phyloP scores from a whole-genome alignment of 2,113 vertebrate species.

The Phoxinus phoxinus region DNA sequence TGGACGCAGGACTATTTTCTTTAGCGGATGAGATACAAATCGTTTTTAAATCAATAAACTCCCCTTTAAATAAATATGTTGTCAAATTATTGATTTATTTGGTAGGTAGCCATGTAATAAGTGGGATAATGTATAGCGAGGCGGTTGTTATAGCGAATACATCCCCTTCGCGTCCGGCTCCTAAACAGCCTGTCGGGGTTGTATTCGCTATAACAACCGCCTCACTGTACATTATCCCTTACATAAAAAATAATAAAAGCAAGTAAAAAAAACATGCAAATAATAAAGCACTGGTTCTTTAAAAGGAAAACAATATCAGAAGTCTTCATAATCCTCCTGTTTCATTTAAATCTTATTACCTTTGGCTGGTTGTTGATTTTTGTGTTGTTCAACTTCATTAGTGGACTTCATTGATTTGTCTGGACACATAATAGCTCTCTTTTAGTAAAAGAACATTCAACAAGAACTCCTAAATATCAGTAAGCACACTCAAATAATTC shows the following conservation, averaged over 20 bases:
- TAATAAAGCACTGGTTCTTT: background rate
- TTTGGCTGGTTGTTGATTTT: background rate
- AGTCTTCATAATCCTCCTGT: background rate
- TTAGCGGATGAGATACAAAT: too few species aligned
- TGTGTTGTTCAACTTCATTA: background rate
- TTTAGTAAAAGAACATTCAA: background rate
- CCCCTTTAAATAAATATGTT: too few species aligned
- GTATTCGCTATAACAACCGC: too few species aligned
- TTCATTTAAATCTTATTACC: background rate
- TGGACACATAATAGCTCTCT: background rate
- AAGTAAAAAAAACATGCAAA: background rate
- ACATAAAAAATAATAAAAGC: background rate
- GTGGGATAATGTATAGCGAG: too few species aligned
- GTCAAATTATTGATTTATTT: too few species aligned
- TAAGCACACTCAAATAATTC: background rate
- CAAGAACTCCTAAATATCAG: background rate
- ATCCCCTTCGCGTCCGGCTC: too few species aligned
- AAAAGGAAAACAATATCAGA: background rate
- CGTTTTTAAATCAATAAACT: too few species aligned
- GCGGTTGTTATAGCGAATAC: too few species aligned
- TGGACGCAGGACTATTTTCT: too few species aligned
- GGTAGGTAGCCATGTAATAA: too few species aligned
- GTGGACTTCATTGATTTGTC: background rate
- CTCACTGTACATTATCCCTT: too few species aligned
- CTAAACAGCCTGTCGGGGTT: too few species aligned